Evolutionary conservation across 2,113 vertebrate species (phyloP).

Genomic region (Ramphastos sulfuratus): DNA sequence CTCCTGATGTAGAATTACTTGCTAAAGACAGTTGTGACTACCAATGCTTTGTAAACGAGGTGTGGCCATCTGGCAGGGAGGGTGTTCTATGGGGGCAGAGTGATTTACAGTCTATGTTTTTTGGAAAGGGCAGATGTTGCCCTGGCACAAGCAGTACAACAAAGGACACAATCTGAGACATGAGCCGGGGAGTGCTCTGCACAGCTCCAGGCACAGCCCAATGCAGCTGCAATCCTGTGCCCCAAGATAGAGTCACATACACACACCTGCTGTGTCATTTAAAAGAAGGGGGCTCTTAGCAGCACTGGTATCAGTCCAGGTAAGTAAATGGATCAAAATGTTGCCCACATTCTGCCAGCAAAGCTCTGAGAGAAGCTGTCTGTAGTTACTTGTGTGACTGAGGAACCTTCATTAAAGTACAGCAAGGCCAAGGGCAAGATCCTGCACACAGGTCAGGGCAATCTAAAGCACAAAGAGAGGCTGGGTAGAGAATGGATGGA

Average conservation of each 20-base stretch:
- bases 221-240: accelerated
- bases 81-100: background rate
- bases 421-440: background rate
- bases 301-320: background rate
- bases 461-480: too few relatives aligned
- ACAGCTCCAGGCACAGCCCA: background rate
- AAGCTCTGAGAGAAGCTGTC: background rate
- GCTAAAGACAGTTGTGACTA: background rate
- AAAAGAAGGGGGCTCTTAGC: background rate
- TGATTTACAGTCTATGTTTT: background rate
- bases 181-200: background rate
- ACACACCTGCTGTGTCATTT: background rate
- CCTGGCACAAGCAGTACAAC: accelerated
- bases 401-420: background rate
- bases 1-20: background rate
- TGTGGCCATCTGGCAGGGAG: accelerated
- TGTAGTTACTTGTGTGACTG: background rate
- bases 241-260: background rate
- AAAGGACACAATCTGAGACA: background rate
- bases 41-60: accelerated
- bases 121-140: accelerated
- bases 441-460: too few relatives aligned
- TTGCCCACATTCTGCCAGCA: background rate
- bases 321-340: background rate
- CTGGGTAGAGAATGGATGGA: too few relatives aligned